These are phyloP conservation scores for Pelusios castaneus DNA, from an alignment of 2,113 vertebrate genomes.

Conservation along the genomic window DNA sequence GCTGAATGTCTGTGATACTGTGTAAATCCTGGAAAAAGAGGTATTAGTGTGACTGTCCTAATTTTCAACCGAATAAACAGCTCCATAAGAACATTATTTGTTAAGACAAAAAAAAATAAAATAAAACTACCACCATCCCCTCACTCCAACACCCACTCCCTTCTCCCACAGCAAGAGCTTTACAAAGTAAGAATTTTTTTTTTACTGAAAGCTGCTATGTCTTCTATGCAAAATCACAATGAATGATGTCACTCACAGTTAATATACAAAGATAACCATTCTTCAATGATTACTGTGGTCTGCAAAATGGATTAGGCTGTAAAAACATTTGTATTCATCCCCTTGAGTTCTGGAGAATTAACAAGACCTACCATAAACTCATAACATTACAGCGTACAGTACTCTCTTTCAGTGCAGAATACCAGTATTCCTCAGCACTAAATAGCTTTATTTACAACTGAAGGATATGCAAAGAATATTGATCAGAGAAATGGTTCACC, in stretches of 20 bases:
- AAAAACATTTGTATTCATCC: not conserved
- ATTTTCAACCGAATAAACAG: not conserved
- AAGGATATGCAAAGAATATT: conserved; percentile 71
- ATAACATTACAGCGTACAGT: not conserved
- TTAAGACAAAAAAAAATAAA: not conserved
- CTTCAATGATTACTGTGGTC: not conserved
- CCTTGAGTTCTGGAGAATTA: not conserved
- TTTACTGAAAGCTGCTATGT: not conserved
- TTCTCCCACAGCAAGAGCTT: not conserved
- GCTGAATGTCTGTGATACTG: not conserved
- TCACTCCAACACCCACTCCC: not conserved
- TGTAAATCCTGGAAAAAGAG: not conserved
- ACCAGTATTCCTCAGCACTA: not conserved
- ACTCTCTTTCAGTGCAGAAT: not conserved
- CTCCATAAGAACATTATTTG: not conserved
- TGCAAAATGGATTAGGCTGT: not conserved
- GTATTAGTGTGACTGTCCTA: not conserved
- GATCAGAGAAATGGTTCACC: not conserved
- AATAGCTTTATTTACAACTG: conserved; percentile 23
- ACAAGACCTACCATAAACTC: not conserved
- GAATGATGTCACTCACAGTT: not conserved
- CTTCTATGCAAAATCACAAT: not conserved
- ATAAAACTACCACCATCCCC: not conserved
- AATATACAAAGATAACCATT: not conserved
- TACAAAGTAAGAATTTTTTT: not conserved